These are phyloP conservation scores for Palloptera scutellata DNA, from an alignment of 2,888 invertebrate genomes.

Conservation along the genomic window DNA sequence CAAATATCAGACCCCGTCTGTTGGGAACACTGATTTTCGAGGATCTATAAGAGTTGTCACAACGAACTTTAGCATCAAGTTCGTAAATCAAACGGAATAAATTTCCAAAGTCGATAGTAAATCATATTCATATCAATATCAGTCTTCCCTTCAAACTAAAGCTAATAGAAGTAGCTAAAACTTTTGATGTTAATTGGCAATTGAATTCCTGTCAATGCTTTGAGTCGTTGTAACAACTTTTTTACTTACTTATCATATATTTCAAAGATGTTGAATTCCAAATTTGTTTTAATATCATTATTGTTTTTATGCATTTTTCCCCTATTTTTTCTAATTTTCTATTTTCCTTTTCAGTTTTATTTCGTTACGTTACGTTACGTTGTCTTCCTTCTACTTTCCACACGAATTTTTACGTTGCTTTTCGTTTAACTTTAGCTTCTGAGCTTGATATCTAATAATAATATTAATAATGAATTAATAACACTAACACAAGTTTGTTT, in stretches of 20 bases:
- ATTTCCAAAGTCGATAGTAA: no score
- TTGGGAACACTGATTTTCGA: no score
- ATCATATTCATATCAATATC: no score
- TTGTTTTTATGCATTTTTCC: conserved; percentile 25
- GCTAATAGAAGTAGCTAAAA: no score
- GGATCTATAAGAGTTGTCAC: no score
- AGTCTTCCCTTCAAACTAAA: no score
- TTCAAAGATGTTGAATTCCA: conserved; percentile 1
- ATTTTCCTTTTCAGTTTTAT: conserved; percentile 38
- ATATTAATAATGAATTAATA: conserved; percentile 31
- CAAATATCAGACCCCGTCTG: no score
- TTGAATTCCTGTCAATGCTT: not conserved
- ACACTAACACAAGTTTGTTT: conserved; percentile 40
- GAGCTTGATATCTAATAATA: not conserved
- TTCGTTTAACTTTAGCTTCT: conserved; percentile 17
- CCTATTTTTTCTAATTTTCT: conserved; percentile 35
- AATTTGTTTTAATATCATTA: conserved; percentile 18
- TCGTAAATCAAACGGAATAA: no score
- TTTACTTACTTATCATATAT: not conserved
- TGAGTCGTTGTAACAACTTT: no score
- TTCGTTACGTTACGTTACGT: conserved; percentile 11
- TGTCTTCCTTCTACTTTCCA: conserved; percentile 34
- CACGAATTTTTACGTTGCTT: conserved; percentile 9
- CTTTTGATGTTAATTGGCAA: not conserved
- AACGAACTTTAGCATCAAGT: no score